A percentile compares a stretch with the other conserved stretches of the same genome.
These are phyloP conservation scores for Phymastichus coffea DNA, from an alignment of 1,140 invertebrate genomes.

Conservation along the genomic window DNA sequence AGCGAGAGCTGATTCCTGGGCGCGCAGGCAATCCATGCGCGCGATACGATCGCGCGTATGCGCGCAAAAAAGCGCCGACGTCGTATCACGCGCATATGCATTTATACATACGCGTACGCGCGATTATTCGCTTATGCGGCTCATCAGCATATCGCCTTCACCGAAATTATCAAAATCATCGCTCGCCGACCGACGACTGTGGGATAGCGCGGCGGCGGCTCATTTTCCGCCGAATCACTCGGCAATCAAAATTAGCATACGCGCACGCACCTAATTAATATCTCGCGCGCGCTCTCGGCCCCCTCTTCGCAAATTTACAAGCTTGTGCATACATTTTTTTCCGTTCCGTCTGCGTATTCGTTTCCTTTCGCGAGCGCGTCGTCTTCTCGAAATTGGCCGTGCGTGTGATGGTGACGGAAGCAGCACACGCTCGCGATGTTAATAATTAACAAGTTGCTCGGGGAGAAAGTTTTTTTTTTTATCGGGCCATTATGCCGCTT, in stretches of 20 bases:
- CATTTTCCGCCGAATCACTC: conserved; percentile 31
- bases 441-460: too few species aligned
- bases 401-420: too few species aligned
- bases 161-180: background rate
- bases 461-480: conserved; percentile 1
- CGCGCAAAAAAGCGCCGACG: background rate
- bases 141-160: conserved; percentile 31
- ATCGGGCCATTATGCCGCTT: background rate
- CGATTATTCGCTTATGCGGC: conserved; percentile 24
- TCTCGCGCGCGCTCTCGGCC: too few species aligned
- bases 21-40: too few species aligned
- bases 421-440: too few species aligned
- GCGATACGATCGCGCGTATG: background rate
- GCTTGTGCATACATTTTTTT: too few species aligned
- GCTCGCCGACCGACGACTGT: background rate
- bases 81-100: conserved; percentile 22
- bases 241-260: too few species aligned
- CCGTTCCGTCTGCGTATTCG: too few species aligned
- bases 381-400: too few species aligned
- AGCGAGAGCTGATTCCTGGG: background rate
- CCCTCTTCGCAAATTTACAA: too few species aligned
- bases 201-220: conserved; percentile 15
- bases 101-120: conserved; percentile 30
- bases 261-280: conserved; percentile 31
- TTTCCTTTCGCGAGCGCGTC: too few species aligned